phyloP scores from a whole-genome alignment of 2,113 vertebrate species.

The Caracal caracal region DNA sequence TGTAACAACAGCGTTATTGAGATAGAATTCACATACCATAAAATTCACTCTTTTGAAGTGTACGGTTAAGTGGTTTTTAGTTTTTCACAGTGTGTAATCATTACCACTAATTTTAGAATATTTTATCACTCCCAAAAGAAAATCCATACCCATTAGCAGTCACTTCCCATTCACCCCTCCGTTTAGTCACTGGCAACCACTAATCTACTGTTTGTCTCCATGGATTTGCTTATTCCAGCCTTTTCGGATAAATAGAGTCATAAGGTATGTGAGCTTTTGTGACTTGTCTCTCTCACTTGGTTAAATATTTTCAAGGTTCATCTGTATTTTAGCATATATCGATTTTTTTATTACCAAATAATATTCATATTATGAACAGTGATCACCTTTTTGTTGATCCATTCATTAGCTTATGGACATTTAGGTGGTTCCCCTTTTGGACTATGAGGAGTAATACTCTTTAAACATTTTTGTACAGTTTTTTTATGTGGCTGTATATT shows the following conservation, averaged over 20 bases:
- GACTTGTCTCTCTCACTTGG: background rate
- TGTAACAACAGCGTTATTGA: constrained; percentile 5
- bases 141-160: background rate
- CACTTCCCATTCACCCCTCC: background rate
- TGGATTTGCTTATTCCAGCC: background rate
- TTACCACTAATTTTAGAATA: background rate
- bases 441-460: background rate
- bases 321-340: background rate
- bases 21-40: background rate
- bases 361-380: background rate
- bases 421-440: background rate
- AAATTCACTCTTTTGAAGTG: background rate
- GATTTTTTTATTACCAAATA: background rate
- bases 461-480: background rate
- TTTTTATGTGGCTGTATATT: background rate
- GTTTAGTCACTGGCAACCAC: background rate
- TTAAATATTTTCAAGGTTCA: background rate
- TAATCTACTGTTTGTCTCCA: background rate
- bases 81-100: background rate
- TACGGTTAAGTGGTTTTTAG: background rate
- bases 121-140: background rate
- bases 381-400: background rate
- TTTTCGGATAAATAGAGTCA: background rate
- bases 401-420: background rate
- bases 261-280: background rate